Evolutionary conservation across 2,113 vertebrate genomes (phyloP), one percentile per base, ranked within the genome.

Genomic region (Corythoichthys haematopterus): DNA sequence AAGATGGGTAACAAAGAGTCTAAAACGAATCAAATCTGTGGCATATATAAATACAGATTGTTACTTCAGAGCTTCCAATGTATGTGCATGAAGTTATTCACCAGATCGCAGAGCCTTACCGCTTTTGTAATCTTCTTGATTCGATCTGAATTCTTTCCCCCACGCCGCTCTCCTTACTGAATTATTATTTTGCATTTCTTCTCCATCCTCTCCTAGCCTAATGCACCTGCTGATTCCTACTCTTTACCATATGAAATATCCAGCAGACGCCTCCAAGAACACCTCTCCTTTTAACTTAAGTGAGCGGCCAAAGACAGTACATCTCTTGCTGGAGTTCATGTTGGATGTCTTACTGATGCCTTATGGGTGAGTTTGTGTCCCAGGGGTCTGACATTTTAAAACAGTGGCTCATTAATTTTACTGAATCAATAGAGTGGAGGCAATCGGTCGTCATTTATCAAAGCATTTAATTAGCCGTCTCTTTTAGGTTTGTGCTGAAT

Each of bases 211-310:
- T 69, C 90, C 77, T 88, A 99, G 97, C 90, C 87, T 99, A 88
- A 98, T 99, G 94, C 96, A 98, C 88, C 93, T 99, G 89, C 92
- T 99, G 91, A 98, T 99, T 86, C 96, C 97, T 71, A 93, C 96
- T 81, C 93, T 99, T 85, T 98, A 94, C 93, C 92, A 98, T 84
- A 96, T 98, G 94, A 98, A 97, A 91, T 98, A 98, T 79, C 92
- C 94, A 51, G 89, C 91, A 70, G 94, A 96, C 88, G 86, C 90
- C 65, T 87, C 93, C 74, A 98, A 95, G 92, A 89, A 86, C 83
- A 86, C 92, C 71, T 92, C 91, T 84, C 92, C 92, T 0, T 98
- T 98, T 90, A 97, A 96, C 85, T 91, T 99, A 87, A 91, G 93
- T 67, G 97, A 99, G 91, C 95, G 95, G 90, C 97, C 96, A 91